phyloP scores from a whole-genome alignment of 1,140 invertebrate genomes.

The Contarinia nasturtii region DNA sequence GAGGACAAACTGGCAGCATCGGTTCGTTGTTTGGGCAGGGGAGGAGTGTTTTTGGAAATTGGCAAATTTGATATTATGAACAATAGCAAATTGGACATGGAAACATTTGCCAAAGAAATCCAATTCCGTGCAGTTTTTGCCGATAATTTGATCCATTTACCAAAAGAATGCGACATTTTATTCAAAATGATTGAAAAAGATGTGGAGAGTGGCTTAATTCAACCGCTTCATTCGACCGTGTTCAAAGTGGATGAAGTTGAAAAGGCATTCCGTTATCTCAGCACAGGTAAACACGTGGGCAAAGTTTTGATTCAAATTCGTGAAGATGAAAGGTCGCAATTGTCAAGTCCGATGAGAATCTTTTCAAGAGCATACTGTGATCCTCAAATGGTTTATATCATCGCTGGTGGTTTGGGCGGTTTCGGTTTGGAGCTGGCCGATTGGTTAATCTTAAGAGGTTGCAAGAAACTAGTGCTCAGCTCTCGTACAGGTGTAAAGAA shows the following conservation, averaged over 20 bases:
- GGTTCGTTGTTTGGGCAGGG: slow-evolving; percentile 38
- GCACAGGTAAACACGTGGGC: slow-evolving; percentile 75
- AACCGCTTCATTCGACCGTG: slow-evolving; percentile 35
- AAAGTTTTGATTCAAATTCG: slow-evolving; percentile 38
- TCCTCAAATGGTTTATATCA: slow-evolving; percentile 28
- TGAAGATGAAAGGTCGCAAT: slow-evolving; percentile 3
- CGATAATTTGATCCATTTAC: slow-evolving; percentile 27
- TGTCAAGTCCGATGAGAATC: slow-evolving; percentile 14
- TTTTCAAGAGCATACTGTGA: slow-evolving; percentile 25
- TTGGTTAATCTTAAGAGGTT: slow-evolving; percentile 68
- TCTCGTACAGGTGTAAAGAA: slow-evolving; percentile 56
- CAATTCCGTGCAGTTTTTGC: slow-evolving; percentile 22
- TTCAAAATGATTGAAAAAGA: slow-evolving; percentile 61
- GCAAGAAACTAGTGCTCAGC: slow-evolving; percentile 54
- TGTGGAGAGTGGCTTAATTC: slow-evolving; percentile 45
- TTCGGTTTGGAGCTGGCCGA: slow-evolving; percentile 78
- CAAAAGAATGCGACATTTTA: slow-evolving; percentile 39
- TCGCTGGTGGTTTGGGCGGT: slow-evolving; percentile 64
- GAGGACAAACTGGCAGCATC: slow-evolving; percentile 45
- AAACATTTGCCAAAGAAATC: slow-evolving; percentile 33
- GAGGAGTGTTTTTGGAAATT: slow-evolving; percentile 50
- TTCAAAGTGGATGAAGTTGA: slow-evolving; percentile 41
- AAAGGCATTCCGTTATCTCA: slow-evolving; percentile 53
- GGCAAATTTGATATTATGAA: slow-evolving; percentile 51
- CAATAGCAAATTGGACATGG: slow-evolving; percentile 36